A percentile compares a stretch with the other conserved stretches of the same genome.
Conservation (phyloP, 2,888 invertebrate genomes). For the Drosophila kuntzei region DNA sequence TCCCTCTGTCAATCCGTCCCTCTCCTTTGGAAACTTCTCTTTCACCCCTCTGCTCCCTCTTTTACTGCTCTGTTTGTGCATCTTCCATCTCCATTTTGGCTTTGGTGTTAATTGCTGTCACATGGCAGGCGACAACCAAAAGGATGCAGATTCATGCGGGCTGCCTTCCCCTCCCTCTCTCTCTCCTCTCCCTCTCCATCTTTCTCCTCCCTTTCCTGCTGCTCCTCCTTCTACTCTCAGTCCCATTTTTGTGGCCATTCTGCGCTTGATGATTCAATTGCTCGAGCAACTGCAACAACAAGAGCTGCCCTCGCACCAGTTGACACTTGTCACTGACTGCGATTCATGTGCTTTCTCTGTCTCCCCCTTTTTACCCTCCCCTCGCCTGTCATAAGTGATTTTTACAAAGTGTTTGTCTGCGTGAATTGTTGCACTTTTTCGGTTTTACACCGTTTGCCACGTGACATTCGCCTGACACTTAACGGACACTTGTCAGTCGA, state of each 20-base stretch:
- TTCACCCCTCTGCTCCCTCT: neutral
- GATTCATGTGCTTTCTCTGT: constrained; percentile 26
- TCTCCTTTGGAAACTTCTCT: neutral
- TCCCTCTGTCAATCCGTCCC: neutral
- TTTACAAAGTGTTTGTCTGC: constrained; percentile 69
- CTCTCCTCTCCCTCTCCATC: too few species aligned
- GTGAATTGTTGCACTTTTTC: constrained; percentile 66
- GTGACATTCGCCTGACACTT: constrained; percentile 71
- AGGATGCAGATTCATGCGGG: constrained; percentile 60
- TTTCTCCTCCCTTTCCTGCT: neutral
- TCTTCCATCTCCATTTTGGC: constrained; percentile 51
- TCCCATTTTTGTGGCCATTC: constrained; percentile 28
- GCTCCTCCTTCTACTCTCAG: neutral
- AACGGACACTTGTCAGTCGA: constrained; percentile 62
- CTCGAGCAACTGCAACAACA: constrained; percentile 37
- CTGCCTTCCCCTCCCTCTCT: neutral
- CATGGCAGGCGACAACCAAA: constrained; percentile 63
- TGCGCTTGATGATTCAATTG: constrained; percentile 71
- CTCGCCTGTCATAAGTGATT: constrained; percentile 69
- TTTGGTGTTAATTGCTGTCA: constrained; percentile 79
- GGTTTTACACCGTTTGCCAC: constrained; percentile 41
- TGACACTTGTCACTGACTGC: constrained; percentile 50
- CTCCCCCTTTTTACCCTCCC: neutral
- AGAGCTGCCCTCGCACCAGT: constrained; percentile 15
- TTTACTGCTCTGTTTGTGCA: constrained; percentile 2